Percentiles rank a stretch among this genome's conserved stretches.
Conservation (phyloP, 2,113 vertebrate genomes). For the Thalassarche chlororhynchos region DNA sequence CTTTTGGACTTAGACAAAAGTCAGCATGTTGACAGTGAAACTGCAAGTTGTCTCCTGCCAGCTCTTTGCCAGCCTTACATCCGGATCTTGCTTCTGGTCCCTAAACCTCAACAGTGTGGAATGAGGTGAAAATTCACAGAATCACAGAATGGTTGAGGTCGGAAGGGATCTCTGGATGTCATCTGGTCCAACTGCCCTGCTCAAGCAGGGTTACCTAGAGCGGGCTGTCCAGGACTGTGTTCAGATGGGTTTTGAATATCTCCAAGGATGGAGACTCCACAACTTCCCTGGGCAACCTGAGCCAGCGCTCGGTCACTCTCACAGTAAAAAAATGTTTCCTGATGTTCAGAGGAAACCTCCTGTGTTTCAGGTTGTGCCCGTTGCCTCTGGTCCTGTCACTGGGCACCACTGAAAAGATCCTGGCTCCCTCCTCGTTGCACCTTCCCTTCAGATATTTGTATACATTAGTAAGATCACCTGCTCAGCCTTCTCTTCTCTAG, state of each 20-base stretch:
- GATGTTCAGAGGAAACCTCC: not conserved
- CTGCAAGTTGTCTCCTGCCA: not conserved
- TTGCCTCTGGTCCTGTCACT: not conserved
- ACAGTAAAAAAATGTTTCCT: not conserved
- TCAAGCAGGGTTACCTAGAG: not conserved
- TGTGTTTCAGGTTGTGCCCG: not conserved
- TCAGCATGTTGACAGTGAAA: not conserved
- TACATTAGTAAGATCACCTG: not conserved
- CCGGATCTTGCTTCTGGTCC: not conserved
- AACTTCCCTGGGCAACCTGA: not conserved
- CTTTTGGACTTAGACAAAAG: not conserved
- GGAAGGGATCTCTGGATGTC: not conserved
- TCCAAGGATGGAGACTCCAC: not conserved
- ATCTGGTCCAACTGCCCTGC: not conserved
- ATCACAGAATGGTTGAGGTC: not conserved
- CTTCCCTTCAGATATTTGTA: not conserved
- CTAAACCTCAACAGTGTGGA: not conserved
- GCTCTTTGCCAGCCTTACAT: not conserved
- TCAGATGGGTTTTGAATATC: not conserved
- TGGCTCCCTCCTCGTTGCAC: not conserved
- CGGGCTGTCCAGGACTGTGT: not conserved
- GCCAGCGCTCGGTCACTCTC: not conserved
- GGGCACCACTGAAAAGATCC: not conserved
- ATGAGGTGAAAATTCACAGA: not conserved
- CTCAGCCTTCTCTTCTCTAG: not conserved